Conservation (phyloP, 1,140 invertebrate species). For the Drosophila asahinai region DNA sequence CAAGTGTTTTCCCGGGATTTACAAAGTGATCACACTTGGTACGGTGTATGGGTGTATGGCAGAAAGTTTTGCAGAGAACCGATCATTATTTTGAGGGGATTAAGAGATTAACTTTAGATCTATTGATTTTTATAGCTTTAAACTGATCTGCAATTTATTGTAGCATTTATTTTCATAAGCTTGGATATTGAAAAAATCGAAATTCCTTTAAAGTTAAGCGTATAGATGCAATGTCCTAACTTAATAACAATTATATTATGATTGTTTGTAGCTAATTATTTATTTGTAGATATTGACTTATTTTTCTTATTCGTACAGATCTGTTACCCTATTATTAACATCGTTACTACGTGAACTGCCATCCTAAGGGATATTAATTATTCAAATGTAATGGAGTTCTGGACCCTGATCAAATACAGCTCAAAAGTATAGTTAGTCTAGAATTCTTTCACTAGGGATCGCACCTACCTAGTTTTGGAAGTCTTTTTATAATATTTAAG, state of each 20-base stretch:
- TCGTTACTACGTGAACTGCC: too few species aligned
- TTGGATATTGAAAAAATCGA: not conserved
- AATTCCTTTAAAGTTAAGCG: too few species aligned
- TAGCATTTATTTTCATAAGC: not conserved
- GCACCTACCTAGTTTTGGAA: not conserved
- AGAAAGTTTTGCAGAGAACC: not conserved
- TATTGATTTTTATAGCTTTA: not conserved
- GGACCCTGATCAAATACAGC: too few species aligned
- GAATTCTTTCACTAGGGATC: not conserved
- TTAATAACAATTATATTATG: too few species aligned
- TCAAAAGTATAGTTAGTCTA: too few species aligned
- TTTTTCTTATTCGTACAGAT: too few species aligned
- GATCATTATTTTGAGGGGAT: not conserved
- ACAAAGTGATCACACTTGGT: slow-evolving; percentile 27
- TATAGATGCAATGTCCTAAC: too few species aligned
- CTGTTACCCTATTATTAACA: too few species aligned
- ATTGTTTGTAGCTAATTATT: too few species aligned
- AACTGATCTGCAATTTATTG: not conserved
- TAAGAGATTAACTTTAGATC: not conserved
- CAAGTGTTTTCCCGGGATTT: slow-evolving; percentile 83
- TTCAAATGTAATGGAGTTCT: too few species aligned
- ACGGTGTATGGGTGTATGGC: not conserved
- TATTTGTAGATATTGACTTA: too few species aligned
- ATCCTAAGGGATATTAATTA: too few species aligned
- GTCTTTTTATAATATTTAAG: not conserved